Evolutionary conservation across 2,888 invertebrate species (phyloP), one percentile per base, ranked within the genome.

Genomic region (Mimachlamys varia): DNA sequence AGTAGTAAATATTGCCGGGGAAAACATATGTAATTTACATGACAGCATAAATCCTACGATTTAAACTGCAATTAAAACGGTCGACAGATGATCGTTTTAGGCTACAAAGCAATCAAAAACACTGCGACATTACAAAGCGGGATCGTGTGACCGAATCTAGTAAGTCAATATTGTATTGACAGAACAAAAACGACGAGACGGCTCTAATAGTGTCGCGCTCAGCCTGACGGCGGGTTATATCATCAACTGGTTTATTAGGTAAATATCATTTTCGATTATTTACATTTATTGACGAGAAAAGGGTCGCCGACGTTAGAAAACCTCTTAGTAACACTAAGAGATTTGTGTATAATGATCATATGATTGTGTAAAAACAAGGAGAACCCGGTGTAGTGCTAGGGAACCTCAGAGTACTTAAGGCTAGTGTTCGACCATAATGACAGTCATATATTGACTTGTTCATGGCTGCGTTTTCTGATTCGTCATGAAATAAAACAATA

Each of bases 61-160:
- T 76, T 76, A 76, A 76, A 27, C 76, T 76, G 15, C 33, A 76
- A 76, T 76, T 76, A 76, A 76, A 76, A 76, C 76, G 33, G 76
- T 76, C 76, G 76, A 22, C n/a, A 4, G 62, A 19, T n/a, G 53
- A 53, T 53, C 44, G 53, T 7, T 58, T 19, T 58, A 19, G 58
- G 58, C 58, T 76, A 76, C 33, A 76, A 10, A 13, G 33, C 76
- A 22, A 33, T 76, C 27, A 76, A 76, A 62, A 62, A 19, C 4
- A 19, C 7, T 5, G 44, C 7, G 44, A 58, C 58, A 27, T 33
- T 76, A 76, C 33, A 44, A 44, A 44, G 44, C 0, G 13, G 15
- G 27, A 10, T 76, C 76, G 27, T 76, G 76, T 76, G 76, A 76
- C 76, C 33, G 12, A 27, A 76, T 27, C 19, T 27, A 33, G 76